Percentiles rank a stretch among this genome's conserved stretches.
Evolutionary conservation across 2,113 vertebrate species (phyloP).

Genomic region (Mormoops blainvillei): DNA sequence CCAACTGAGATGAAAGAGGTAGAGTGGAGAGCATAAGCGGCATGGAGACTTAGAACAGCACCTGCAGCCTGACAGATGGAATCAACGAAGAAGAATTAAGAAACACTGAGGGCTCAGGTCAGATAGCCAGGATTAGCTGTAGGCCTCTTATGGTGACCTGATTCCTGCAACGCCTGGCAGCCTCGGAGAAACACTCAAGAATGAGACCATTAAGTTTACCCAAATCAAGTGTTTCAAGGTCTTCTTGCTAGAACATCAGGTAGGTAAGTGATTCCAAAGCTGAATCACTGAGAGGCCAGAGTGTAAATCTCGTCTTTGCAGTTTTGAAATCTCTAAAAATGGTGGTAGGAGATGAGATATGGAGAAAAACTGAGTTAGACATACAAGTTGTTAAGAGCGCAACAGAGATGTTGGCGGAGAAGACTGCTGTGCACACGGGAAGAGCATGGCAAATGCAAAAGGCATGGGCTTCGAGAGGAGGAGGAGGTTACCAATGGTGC

Average conservation of each 20-base stretch:
- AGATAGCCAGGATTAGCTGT: too few species aligned
- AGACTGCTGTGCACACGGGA: background rate
- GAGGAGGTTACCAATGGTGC: background rate
- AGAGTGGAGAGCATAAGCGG: background rate
- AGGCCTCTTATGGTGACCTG: background rate
- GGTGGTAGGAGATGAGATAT: background rate
- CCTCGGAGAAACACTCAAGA: background rate
- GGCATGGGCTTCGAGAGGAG: background rate
- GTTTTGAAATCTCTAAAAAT: background rate
- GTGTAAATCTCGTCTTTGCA: background rate
- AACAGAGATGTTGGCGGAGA: background rate
- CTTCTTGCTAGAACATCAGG: background rate
- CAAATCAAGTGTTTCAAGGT: background rate
- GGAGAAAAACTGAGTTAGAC: background rate
- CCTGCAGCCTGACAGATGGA: fast-evolving
- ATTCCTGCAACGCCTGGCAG: background rate
- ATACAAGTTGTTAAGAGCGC: background rate
- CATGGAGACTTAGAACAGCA: background rate
- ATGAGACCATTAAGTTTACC: background rate
- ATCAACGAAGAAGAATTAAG: background rate
- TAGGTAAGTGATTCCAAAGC: background rate
- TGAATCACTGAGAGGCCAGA: background rate
- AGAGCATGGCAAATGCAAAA: background rate
- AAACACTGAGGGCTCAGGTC: background rate
- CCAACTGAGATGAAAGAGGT: background rate